Evolutionary conservation across 1,140 invertebrate genomes (phyloP).

Genomic region (Ips typographus): DNA sequence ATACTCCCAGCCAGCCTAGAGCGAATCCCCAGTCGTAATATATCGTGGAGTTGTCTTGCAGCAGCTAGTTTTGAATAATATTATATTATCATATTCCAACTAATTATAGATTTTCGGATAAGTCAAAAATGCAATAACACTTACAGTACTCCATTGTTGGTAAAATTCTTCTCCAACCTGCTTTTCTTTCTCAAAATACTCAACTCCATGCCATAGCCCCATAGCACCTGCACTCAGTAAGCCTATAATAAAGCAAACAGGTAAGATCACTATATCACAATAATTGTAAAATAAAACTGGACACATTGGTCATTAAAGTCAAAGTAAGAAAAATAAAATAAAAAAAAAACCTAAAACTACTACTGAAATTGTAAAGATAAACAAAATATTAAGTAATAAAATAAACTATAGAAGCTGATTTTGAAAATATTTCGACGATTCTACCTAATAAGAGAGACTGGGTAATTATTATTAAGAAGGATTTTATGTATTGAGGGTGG

Average conservation of each 20-base stretch:
- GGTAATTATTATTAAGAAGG: too few relatives aligned
- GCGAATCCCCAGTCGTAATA: slow-evolving; percentile 85
- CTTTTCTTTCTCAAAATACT: slow-evolving; percentile 93
- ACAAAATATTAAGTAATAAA: too few relatives aligned
- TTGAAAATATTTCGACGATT: too few relatives aligned
- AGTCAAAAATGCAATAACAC: slow-evolving; percentile 38
- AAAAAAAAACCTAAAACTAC: too few relatives aligned
- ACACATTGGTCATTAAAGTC: too few relatives aligned
- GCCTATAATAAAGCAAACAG: slow-evolving; percentile 59
- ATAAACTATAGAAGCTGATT: too few relatives aligned
- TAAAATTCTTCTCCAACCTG: slow-evolving; percentile 87
- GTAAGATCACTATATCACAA: not conserved
- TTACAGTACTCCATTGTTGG: slow-evolving; percentile 90
- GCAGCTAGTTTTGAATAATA: slow-evolving; percentile 56
- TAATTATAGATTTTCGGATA: not conserved
- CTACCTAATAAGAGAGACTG: too few relatives aligned
- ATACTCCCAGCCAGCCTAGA: slow-evolving; percentile 78
- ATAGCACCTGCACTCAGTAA: slow-evolving; percentile 86
- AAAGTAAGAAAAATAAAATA: too few relatives aligned
- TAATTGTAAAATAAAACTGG: too few relatives aligned
- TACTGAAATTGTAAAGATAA: too few relatives aligned
- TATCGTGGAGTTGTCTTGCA: slow-evolving; percentile 68
- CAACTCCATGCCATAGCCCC: slow-evolving; percentile 93
- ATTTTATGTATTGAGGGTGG: too few relatives aligned
- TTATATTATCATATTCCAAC: not conserved